Conservation (phyloP, 2,888 invertebrate genomes). For the Danaus chrysippus region DNA sequence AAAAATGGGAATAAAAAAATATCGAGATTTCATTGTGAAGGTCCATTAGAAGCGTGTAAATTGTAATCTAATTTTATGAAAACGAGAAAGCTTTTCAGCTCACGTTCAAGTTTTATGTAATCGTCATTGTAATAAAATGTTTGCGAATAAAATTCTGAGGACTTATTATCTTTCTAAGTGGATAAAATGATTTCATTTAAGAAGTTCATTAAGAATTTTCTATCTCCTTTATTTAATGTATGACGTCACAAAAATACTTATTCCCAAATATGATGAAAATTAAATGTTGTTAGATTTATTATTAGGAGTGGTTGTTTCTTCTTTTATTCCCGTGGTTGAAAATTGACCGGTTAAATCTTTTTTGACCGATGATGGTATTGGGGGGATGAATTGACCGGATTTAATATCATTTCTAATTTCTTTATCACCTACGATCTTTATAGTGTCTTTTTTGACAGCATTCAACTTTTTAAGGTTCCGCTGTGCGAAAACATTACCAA, state of each 20-base stretch:
- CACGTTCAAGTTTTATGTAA: slow-evolving; percentile 54
- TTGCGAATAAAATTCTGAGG: slow-evolving; percentile 25
- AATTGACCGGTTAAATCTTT: slow-evolving; percentile 48
- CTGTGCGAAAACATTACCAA: slow-evolving; percentile 18
- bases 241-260: neutral
- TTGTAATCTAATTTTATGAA: slow-evolving; percentile 30
- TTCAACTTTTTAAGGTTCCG: slow-evolving; percentile 34
- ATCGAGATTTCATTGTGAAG: slow-evolving; percentile 1
- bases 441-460: slow-evolving; percentile 40
- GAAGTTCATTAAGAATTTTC: too few species aligned
- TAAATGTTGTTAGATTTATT: slow-evolving; percentile 16
- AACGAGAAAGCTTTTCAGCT: slow-evolving; percentile 47
- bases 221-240: too few species aligned
- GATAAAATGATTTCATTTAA: neutral
- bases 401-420: slow-evolving; percentile 46
- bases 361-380: slow-evolving; percentile 42
- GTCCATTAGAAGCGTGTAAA: slow-evolving; percentile 16
- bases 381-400: slow-evolving; percentile 28
- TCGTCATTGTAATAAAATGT: slow-evolving; percentile 33
- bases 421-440: slow-evolving; percentile 56
- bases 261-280: neutral
- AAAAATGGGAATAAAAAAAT: too few species aligned
- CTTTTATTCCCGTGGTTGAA: slow-evolving; percentile 25
- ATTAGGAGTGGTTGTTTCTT: slow-evolving; percentile 30
- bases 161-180: slow-evolving; percentile 19